phyloP scores from a whole-genome alignment of 2,797 vertebrate genomes.

The Chiropotes sagulatus region DNA sequence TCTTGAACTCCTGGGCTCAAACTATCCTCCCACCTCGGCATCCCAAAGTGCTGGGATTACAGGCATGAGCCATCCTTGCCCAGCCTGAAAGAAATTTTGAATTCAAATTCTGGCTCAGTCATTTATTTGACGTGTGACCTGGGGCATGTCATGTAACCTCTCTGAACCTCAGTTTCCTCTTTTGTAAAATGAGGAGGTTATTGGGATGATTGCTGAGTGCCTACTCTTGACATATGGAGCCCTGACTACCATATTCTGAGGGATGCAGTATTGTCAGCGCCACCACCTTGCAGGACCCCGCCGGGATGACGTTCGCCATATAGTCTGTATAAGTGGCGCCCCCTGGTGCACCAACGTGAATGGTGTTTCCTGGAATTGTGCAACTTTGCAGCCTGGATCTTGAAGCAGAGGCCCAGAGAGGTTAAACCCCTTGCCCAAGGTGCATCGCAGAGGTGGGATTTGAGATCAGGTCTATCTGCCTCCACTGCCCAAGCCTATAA shows the following conservation, averaged over 20 bases:
- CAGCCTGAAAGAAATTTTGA: background rate
- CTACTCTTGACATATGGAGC: background rate
- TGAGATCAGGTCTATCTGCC: background rate
- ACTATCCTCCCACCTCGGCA: no score
- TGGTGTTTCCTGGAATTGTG: background rate
- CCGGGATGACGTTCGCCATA: background rate
- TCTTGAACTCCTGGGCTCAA: no score
- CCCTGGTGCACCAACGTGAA: background rate
- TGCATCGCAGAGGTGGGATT: background rate
- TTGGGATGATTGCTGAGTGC: background rate
- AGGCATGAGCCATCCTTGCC: no score
- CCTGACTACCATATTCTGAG: background rate
- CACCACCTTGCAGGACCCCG: background rate
- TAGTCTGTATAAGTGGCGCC: background rate
- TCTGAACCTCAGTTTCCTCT: background rate
- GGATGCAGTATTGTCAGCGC: accelerated
- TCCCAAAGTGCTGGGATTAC: no score
- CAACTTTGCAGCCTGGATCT: background rate
- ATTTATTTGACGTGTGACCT: background rate
- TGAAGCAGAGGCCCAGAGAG: background rate
- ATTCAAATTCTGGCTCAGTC: background rate
- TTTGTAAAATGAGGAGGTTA: background rate
- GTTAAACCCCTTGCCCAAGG: background rate
- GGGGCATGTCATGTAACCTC: background rate
- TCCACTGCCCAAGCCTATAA: background rate